Base-by-base conservation (phyloP, 1,140 invertebrate genomes). In the Lithobius niger region DNA sequence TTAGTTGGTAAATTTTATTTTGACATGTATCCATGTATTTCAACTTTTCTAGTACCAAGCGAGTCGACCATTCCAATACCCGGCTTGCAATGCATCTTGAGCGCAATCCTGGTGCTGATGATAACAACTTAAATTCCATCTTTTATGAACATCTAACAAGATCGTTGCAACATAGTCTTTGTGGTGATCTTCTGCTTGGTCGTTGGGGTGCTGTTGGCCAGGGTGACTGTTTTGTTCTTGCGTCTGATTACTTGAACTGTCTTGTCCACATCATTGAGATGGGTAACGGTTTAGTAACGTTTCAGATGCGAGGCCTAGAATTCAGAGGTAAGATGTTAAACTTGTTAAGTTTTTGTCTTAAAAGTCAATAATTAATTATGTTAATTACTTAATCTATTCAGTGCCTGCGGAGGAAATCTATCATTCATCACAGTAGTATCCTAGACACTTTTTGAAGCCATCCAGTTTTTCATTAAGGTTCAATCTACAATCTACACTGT, bases 61-160 rank as follows among this genome's bases (percentile, higher is more conserved):
- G 95, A 59, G 89, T 97, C 0, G 96, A 99, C 68, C 91, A 97
- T 70, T 94, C 90, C 3, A 99, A 98, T 69, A 97, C 94, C 0
- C 77, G 94, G 28, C 79, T 99, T 3, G 89, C 89, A 1, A 88
- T 90, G 24, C 94, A 99, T 69, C 70, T 99, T 19, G 95, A 99
- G 58, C 77, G 92, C 26, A 97, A 97, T 74, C 78, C 96, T 26
- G 90, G 90, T 48, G 84, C 90, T 60, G 96, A 99, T 72, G 95
- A 99, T 66, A 98, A 98, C 71, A 99, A 99, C 72, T 70, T 99
- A 15, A 99, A 99, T 71, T 96, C 94, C 0, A 97, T 99, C 65
- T 99, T 99, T 75, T 99, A 99, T 66, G 96, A 99, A 73, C 96
- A 99, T 71, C 73, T 99, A 18, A 98, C 95, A 0, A 80, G 93